Evolutionary conservation across 2,888 invertebrate genomes (phyloP).

Genomic region (Ectropis crepuscularia): DNA sequence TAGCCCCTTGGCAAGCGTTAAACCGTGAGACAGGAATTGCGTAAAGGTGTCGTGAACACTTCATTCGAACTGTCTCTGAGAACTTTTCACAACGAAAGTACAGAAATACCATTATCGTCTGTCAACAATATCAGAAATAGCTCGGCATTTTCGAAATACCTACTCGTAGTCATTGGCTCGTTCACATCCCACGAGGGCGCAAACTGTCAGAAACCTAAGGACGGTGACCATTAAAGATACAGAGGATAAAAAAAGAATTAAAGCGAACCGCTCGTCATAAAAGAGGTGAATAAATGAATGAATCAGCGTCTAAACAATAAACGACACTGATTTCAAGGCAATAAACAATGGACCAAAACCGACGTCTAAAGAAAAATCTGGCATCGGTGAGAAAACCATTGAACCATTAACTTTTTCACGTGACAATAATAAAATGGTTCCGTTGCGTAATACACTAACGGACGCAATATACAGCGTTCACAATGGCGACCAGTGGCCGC

Average conservation of each 20-base stretch:
- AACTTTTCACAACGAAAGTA: slow-evolving; percentile 73
- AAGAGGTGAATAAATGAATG: slow-evolving; percentile 14
- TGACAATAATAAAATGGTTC: slow-evolving; percentile 35
- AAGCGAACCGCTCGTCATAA: not conserved
- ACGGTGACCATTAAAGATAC: not conserved
- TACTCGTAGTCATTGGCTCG: slow-evolving; percentile 41
- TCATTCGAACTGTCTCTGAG: slow-evolving; percentile 69
- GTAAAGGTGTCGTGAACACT: slow-evolving; percentile 79
- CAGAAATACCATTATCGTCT: slow-evolving; percentile 74
- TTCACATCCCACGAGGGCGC: slow-evolving; percentile 19
- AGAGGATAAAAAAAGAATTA: not conserved
- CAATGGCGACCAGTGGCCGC: slow-evolving; percentile 42
- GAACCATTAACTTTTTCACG: slow-evolving; percentile 36
- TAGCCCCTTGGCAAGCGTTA: slow-evolving; percentile 73
- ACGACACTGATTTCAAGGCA: slow-evolving; percentile 22
- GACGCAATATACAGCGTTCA: slow-evolving; percentile 37
- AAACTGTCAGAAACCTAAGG: slow-evolving; percentile 9
- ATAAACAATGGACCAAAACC: slow-evolving; percentile 26
- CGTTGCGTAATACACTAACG: slow-evolving; percentile 30
- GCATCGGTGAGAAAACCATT: slow-evolving; percentile 33
- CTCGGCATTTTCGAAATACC: slow-evolving; percentile 54
- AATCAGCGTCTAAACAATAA: slow-evolving; percentile 16
- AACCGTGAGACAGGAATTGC: slow-evolving; percentile 78
- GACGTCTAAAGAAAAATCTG: slow-evolving; percentile 30
- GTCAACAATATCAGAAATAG: slow-evolving; percentile 69